Base-by-base conservation (phyloP, 2,888 invertebrate genomes). In the Shargacucullia verbasci region DNA sequence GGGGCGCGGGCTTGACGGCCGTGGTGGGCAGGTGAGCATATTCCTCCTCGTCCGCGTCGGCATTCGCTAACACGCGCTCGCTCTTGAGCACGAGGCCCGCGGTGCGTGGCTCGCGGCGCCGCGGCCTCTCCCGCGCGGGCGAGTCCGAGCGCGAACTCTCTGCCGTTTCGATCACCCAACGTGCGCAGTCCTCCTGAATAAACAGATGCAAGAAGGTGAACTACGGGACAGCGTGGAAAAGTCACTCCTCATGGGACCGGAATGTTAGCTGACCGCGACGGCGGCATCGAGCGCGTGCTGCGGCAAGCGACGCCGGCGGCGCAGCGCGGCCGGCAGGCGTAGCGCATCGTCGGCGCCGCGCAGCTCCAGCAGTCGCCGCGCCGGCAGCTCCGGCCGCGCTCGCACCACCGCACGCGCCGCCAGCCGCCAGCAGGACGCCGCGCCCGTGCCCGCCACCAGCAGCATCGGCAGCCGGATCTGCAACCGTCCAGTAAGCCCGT, bases 301-400 rank as follows among this genome's bases (percentile, higher is more conserved):
- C 41, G 96, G 96, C 64, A 97, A 92, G 2, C 95, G 94, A 57
- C 95, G 95, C 10, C 93, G 89, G 59, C 94, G 92, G 75, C 96
- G 95, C 78, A 95, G 95, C 3, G 91, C 87, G 45, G 94, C 93
- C 11, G 95, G 93, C 83, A 97, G 90, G 34, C 96, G 90, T 67
- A 97, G 92, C 70, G 94, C 88, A 79, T 95, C 95, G 86, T 97
- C 96, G 0, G 96, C 96, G 40, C 96, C 96, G 40, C 96, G 96
- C 50, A 97, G 95, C 38, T 96, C 94, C 41, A 97, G 91, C 60
- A 73, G 40, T 34, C 71, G 70, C 95, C 85, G 64, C 95, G 94
- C 1, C 65, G 60, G 57, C 95, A 13, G 48, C 29, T 34, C 95
- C 95, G n/a, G 13, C 95, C 68, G 95, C 86, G 78, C 96, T 95